Percentiles rank a stretch among this genome's conserved stretches.
These are phyloP conservation scores for Thymallus thymallus DNA, from an alignment of 2,113 vertebrate genomes.

Conservation along the genomic window DNA sequence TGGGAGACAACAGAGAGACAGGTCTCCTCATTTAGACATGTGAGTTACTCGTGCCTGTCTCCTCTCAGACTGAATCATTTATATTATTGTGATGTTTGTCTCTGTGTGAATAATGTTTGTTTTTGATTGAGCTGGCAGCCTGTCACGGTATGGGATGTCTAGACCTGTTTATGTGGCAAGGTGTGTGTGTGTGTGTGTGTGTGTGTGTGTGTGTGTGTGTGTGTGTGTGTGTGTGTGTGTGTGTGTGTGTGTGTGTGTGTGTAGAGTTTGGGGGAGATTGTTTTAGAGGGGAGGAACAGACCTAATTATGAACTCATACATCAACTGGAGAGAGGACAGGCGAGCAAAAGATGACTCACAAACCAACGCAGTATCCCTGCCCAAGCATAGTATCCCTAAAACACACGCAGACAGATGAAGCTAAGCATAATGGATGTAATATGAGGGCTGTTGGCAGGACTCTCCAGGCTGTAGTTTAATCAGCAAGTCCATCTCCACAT, in stretches of 20 bases:
- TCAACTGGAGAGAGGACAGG: constrained; percentile 40
- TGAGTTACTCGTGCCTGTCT: constrained; percentile 58
- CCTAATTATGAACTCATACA: constrained; percentile 58
- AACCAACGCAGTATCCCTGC: no score
- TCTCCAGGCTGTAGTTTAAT: constrained; percentile 7
- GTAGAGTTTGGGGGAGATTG: not conserved
- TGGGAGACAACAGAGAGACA: not conserved
- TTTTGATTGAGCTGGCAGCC: constrained; percentile 63
- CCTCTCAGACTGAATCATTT: constrained; percentile 59
- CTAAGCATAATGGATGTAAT: constrained; percentile 24
- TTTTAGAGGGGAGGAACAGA: constrained; percentile 11
- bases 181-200: constrained; percentile 3
- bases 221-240: constrained; percentile 20
- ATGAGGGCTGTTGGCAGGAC: not conserved
- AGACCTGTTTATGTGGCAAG: not conserved
- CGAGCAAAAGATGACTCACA: not conserved
- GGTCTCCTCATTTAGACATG: constrained; percentile 33
- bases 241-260: constrained; percentile 18
- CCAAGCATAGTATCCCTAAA: no score
- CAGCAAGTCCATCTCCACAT: not conserved
- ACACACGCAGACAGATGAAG: constrained; percentile 1
- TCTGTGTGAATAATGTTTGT: constrained; percentile 63
- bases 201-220: constrained; percentile 15
- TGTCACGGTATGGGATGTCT: constrained; percentile 52
- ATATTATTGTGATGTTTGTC: constrained; percentile 60